These are phyloP conservation scores for Zaprionus ornatus DNA, from an alignment of 1,140 invertebrate genomes.

Conservation along the genomic window DNA sequence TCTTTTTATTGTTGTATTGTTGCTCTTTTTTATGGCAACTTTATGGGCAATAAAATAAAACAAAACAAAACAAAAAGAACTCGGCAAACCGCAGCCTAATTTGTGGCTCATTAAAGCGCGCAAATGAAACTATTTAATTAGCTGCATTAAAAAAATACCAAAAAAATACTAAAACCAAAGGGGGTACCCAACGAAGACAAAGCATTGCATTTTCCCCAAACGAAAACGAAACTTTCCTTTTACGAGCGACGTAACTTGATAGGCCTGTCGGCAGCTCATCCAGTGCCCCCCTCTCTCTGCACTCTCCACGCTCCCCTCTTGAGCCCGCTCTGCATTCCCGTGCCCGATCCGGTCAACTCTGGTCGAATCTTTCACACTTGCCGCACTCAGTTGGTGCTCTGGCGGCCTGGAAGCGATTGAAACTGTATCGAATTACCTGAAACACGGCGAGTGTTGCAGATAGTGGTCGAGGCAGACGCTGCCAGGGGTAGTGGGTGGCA, in stretches of 20 bases:
- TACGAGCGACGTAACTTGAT: conserved; percentile 60
- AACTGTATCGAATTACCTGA: conserved; percentile 69
- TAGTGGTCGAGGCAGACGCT: conserved; percentile 23
- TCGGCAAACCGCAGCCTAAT: conserved; percentile 57
- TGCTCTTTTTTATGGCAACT: conserved; percentile 27
- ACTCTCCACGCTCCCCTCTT: too few species aligned
- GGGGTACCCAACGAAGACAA: conserved; percentile 16
- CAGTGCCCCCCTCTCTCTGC: neutral
- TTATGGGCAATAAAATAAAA: conserved; percentile 59
- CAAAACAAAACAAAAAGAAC: conserved; percentile 15
- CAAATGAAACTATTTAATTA: conserved; percentile 76
- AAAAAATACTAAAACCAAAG: conserved; percentile 22
- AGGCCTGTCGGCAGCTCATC: conserved; percentile 58
- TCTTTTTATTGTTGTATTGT: conserved; percentile 25
- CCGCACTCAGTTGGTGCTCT: conserved; percentile 62
- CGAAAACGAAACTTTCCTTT: conserved; percentile 58
- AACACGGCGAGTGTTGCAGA: conserved; percentile 57
- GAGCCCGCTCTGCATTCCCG: conserved; percentile 4
- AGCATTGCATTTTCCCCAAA: conserved; percentile 43
- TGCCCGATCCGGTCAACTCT: conserved; percentile 48
- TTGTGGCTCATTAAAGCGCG: conserved; percentile 56
- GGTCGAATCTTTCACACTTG: conserved; percentile 76
- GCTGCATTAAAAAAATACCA: conserved; percentile 47
- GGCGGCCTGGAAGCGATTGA: conserved; percentile 59
- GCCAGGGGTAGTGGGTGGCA: conserved; percentile 17